phyloP scores from a whole-genome alignment of 2,797 vertebrate genomes.

The Coregonus ussuriensis region DNA sequence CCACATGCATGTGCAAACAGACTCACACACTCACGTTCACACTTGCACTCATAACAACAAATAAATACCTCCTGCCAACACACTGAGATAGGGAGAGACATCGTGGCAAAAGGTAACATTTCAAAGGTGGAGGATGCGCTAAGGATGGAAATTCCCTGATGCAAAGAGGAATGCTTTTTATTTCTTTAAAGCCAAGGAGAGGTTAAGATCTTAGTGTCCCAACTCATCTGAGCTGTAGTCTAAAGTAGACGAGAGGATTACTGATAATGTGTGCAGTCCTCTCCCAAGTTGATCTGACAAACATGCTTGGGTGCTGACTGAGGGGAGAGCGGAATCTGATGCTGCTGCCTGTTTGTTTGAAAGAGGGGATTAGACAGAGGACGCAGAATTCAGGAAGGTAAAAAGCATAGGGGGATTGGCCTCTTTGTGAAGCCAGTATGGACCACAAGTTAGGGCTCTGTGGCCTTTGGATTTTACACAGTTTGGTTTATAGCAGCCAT shows the following conservation, averaged over 20 bases:
- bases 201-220: slow-evolving; percentile 88
- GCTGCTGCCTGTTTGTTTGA: slow-evolving; percentile 92
- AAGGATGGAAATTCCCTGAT: slow-evolving; percentile 60
- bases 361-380: slow-evolving; percentile 87
- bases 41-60: slow-evolving; percentile 24
- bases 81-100: slow-evolving; percentile 32
- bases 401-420: slow-evolving; percentile 77
- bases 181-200: slow-evolving; percentile 79
- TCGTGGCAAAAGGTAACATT: slow-evolving; percentile 35
- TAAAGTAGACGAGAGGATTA: slow-evolving; percentile 90
- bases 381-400: slow-evolving; percentile 86
- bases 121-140: slow-evolving; percentile 46
- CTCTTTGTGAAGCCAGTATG: slow-evolving; percentile 45
- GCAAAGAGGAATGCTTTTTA: slow-evolving; percentile 79
- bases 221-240: slow-evolving; percentile 87
- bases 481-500: slow-evolving; percentile 33
- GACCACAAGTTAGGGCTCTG: slow-evolving; percentile 33
- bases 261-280: slow-evolving; percentile 85
- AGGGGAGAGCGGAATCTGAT: slow-evolving; percentile 81
- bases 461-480: slow-evolving; percentile 43
- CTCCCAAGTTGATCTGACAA: slow-evolving; percentile 87
- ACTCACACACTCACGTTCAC: slow-evolving; percentile 12
- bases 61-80: slow-evolving; percentile 22
- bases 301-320: slow-evolving; percentile 82
- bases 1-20: neutral